Base-by-base conservation (phyloP, 1,140 invertebrate species). In the Trigoniulus corallinus region DNA sequence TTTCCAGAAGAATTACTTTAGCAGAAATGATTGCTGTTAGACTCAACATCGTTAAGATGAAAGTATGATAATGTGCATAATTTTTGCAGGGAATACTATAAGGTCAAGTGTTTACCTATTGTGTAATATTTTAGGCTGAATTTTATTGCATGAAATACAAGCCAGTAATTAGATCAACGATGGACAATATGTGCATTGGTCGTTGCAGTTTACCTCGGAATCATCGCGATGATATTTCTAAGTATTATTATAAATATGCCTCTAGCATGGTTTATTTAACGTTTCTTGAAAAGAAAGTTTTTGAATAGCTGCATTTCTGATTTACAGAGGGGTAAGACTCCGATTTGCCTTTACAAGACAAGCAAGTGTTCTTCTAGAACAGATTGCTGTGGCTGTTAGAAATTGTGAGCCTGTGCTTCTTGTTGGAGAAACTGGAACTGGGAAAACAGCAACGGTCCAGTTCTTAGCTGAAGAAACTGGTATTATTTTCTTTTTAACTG, bases 401-500 rank as follows among this genome's bases (percentile, higher is more conserved):
- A 74, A 82, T 46, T 78, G 80, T 34, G 95, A 99, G 67, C 88
- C 94, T 0, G 85, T 98, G 1, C 67, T 99, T 7, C 67, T 99
- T 3, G 91, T 97, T 1, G 96, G 96, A 44, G 96, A 99, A 71
- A 99, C 95, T 0, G 96, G 95, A 41, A 93, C 89, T 13, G 95
- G 96, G 12, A 99, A 99, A 72, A 99, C 96, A 0, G 88, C 88
- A n/a, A 80, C 84, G 0, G 76, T 99, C 26, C 95, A 98, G 64
- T 91, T 86, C 65, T 68, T 99, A 20, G 88, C 94, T 0, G 74
- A 81, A 54, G 77, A 81, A 54, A 79, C 83, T 0, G 53, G 55
- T 57, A 60, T 39, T 39, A 39, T 13, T 39, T 39, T 39, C 18
- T 12, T 18, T 39, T 13, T 39, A 18, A 12, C 12, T 39, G 12